These are phyloP conservation scores for Agrochola lychnidis DNA, from an alignment of 2,888 invertebrate genomes.

Conservation along the genomic window DNA sequence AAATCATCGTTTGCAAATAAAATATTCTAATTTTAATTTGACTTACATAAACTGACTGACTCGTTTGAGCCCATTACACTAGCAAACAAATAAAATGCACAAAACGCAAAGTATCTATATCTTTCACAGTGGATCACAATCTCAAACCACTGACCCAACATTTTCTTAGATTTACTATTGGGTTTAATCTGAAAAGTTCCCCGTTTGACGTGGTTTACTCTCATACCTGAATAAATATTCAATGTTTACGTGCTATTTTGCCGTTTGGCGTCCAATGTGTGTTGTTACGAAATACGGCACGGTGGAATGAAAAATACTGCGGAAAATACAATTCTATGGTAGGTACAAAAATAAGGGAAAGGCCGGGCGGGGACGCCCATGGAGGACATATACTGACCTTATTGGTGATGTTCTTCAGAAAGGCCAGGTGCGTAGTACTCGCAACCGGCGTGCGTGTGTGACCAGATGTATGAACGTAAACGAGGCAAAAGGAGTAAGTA, in stretches of 20 bases:
- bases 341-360: neutral
- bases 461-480: too few species aligned
- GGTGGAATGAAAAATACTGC: neutral
- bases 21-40: neutral
- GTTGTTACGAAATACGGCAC: neutral
- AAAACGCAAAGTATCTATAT: neutral
- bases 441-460: too few species aligned
- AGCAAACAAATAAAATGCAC: neutral
- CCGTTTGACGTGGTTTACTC: constrained; percentile 64
- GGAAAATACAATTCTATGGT: too few species aligned
- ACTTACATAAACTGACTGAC: too few species aligned
- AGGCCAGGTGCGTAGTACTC: too few species aligned
- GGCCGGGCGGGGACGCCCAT: too few species aligned
- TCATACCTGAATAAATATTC: constrained; percentile 68
- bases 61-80: neutral
- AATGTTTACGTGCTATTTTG: constrained; percentile 60
- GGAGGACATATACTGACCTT: too few species aligned
- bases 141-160: constrained; percentile 42
- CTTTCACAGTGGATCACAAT: constrained; percentile 32
- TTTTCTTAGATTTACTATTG: constrained; percentile 64
- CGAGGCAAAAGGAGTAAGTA: too few species aligned
- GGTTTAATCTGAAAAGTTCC: constrained; percentile 67
- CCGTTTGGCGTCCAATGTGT: constrained; percentile 18
- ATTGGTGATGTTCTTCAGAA: too few species aligned
- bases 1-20: neutral